phyloP scores from a whole-genome alignment of 2,797 vertebrate species.

The Lithobates pipiens region DNA sequence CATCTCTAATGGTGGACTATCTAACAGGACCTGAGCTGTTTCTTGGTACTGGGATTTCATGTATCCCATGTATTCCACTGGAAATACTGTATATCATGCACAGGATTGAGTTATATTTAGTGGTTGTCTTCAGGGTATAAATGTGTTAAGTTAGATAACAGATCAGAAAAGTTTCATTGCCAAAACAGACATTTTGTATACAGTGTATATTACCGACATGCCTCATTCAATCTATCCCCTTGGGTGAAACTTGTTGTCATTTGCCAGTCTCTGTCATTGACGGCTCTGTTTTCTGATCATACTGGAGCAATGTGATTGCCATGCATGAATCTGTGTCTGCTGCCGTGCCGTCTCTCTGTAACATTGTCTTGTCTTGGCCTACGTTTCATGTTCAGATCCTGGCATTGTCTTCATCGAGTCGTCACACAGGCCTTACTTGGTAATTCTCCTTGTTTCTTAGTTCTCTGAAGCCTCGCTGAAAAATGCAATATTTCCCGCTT shows the following conservation, averaged over 20 bases:
- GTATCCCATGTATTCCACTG: not conserved
- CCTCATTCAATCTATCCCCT: not conserved
- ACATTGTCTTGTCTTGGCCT: conserved; percentile 25
- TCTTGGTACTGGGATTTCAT: no score
- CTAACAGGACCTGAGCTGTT: no score
- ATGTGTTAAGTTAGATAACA: not conserved
- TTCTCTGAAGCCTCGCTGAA: conserved; percentile 1
- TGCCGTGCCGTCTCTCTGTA: not conserved
- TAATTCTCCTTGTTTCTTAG: conserved; percentile 33
- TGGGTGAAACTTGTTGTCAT: conserved; percentile 10
- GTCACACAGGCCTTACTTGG: not conserved
- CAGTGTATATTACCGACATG: not conserved
- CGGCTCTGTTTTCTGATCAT: conserved; percentile 7
- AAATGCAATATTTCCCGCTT: conserved; percentile 12
- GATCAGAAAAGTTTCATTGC: not conserved
- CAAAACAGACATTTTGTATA: not conserved
- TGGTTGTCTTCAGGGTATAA: not conserved
- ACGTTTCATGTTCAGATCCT: conserved; percentile 3
- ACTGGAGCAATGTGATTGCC: conserved; percentile 9
- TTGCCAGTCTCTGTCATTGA: conserved; percentile 22
- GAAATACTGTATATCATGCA: not conserved
- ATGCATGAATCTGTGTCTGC: conserved; percentile 11
- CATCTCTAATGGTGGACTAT: no score
- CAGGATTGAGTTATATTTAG: not conserved
- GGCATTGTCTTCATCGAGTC: conserved; percentile 19